Base-by-base conservation (phyloP, 1,140 invertebrate genomes). In the Oryzaephilus surinamensis region DNA sequence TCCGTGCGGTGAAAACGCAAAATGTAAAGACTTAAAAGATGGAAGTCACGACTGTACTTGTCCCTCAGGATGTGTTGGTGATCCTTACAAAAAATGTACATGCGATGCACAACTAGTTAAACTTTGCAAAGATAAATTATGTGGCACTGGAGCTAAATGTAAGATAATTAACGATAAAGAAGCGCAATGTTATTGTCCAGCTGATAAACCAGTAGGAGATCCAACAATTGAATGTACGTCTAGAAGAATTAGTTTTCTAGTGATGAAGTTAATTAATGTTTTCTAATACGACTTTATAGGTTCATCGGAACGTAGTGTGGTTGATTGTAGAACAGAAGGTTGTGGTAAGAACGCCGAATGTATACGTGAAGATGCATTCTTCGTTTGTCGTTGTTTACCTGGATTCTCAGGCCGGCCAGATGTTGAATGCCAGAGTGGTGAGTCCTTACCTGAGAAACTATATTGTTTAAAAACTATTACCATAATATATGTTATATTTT, bases 281-380 rank as follows among this genome's bases (percentile, higher is more conserved):
- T 35, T 37, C 40, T 58, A 52, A 24, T 40, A n/a, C 8, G 5
- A 10, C 8, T 40, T 49, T 56, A 43, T 48, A 83, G 80, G 80
- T 66, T 71, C 69, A 36, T 58, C 69, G 48, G 76, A 79, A 55
- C 67, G 65, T 47, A 77, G 73, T 50, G 62, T 73, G 36, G 65
- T 74, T 15, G 86, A 92, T 57, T 92, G 87, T 61, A 72, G 85
- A 34, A 81, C 80, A 4, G 72, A 73, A 14, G 86, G 85, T 32
- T 92, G 87, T 64, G 84, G 84, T 36, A 74, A 77, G 52, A 79
- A 79, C 35, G 86, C 86, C 1, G 76, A 83, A 59, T 91, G 87
- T 59, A 73, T 87, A 41, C 70, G 76, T 24, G 78, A 84, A 63
- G 76, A 79, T 43, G 79, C 79, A 40, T 76, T 77, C 52, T 90